A percentile compares a stretch with the other conserved stretches of the same genome.
These are phyloP conservation scores for Phaenicophaeus curvirostris DNA, from an alignment of 2,797 vertebrate genomes.

Conservation along the genomic window DNA sequence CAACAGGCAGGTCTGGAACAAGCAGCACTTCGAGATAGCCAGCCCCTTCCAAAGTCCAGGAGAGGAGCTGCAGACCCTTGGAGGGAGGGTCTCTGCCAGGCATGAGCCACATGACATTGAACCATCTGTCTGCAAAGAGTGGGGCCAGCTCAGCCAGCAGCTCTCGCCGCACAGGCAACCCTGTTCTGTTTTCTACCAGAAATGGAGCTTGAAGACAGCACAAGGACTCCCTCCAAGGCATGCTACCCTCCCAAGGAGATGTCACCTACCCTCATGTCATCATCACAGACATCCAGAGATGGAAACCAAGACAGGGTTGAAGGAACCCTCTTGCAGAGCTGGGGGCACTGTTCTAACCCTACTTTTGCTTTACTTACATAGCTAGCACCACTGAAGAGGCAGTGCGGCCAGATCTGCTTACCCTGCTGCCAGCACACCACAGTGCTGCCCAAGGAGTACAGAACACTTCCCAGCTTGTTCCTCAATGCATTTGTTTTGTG, in stretches of 20 bases:
- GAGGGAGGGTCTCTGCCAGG: background rate
- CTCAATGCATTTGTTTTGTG: fast-evolving
- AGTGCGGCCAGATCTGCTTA: too few species aligned
- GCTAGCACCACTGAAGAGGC: background rate
- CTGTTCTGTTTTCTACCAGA: background rate
- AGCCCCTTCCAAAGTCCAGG: background rate
- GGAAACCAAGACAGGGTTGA: background rate
- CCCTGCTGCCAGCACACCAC: fast-evolving
- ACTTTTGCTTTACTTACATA: background rate
- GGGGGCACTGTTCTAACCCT: background rate
- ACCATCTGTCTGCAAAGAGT: background rate
- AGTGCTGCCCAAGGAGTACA: fast-evolving
- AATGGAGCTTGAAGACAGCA: background rate
- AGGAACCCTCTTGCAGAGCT: background rate
- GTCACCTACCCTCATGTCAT: background rate
- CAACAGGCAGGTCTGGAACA: background rate
- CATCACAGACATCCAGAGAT: background rate
- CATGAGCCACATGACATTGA: background rate
- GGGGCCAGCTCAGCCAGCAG: background rate
- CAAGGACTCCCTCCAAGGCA: background rate
- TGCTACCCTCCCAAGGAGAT: fast-evolving
- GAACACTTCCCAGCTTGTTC: fast-evolving
- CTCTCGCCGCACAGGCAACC: background rate
- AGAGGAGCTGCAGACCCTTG: background rate
- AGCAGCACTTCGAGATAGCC: background rate